Conservation (phyloP, 2,113 vertebrate genomes). For the Probosciger aterrimus region DNA sequence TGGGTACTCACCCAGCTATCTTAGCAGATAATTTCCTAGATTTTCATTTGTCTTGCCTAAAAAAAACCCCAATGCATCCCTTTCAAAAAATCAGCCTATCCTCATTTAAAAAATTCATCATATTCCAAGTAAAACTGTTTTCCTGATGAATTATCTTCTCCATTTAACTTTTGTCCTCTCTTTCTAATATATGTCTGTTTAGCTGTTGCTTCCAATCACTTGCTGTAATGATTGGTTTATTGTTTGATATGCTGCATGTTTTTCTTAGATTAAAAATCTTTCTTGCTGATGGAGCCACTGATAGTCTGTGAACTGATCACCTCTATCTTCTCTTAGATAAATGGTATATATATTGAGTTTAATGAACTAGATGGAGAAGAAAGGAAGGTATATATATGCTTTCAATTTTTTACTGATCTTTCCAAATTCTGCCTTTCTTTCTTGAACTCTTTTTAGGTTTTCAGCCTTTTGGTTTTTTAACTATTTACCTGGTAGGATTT, state of each 20-base stretch:
- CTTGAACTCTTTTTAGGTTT: neutral
- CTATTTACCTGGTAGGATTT: neutral
- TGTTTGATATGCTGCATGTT: neutral
- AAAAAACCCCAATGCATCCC: rapidly evolving
- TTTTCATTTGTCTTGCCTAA: neutral
- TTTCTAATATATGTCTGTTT: neutral
- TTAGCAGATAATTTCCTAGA: neutral
- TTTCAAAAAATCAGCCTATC: neutral
- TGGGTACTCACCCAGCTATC: neutral
- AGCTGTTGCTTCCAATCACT: neutral
- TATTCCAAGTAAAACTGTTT: neutral
- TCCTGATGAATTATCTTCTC: neutral
- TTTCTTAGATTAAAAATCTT: neutral
- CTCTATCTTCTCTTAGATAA: neutral
- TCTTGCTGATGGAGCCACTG: neutral
- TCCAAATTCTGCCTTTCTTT: neutral
- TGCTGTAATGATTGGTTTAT: neutral
- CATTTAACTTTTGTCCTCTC: neutral
- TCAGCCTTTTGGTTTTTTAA: neutral
- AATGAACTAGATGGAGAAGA: neutral
- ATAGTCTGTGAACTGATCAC: neutral
- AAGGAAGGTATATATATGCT: rapidly evolving
- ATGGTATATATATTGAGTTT: neutral
- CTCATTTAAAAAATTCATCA: neutral
- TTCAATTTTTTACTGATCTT: neutral